A percentile compares a stretch with the other conserved stretches of the same genome.
These are phyloP conservation scores for Loripinus fragilis DNA, from an alignment of 2,888 invertebrate genomes.

Conservation along the genomic window DNA sequence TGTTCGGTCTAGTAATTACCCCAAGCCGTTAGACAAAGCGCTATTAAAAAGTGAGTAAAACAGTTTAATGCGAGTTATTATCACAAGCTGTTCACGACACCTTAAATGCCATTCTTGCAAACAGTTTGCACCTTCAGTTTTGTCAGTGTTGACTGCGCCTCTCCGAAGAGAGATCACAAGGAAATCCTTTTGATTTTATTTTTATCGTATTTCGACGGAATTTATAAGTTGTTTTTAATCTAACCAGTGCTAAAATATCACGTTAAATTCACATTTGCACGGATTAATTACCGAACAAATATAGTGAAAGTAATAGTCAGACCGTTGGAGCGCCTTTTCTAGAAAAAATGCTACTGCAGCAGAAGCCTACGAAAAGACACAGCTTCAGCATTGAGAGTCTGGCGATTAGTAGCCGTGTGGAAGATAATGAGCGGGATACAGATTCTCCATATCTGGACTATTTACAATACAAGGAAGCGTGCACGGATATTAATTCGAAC, in stretches of 20 bases:
- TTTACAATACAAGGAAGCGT: conserved; percentile 2
- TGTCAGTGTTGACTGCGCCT: no score
- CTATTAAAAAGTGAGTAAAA: conserved; percentile 42
- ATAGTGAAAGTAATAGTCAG: no score
- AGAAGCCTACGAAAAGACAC: conserved; percentile 42
- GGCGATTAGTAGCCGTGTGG: conserved; percentile 54
- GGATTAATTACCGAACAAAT: no score
- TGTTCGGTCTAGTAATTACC: conserved; percentile 53
- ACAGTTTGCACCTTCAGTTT: not conserved
- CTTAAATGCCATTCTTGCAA: not conserved
- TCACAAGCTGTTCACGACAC: conserved; percentile 17
- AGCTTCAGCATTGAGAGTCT: conserved; percentile 62
- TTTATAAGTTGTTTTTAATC: no score
- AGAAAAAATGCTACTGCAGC: conserved; percentile 24
- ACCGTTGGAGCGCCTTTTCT: no score
- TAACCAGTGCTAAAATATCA: no score
- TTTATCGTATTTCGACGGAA: no score
- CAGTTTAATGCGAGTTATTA: conserved; percentile 42
- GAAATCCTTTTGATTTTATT: no score
- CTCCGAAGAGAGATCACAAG: no score
- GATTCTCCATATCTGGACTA: conserved; percentile 50
- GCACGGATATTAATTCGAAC: conserved; percentile 36
- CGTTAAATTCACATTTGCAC: no score
- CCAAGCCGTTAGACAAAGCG: conserved; percentile 50
- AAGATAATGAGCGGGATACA: conserved; percentile 38